Conservation (phyloP, 2,113 vertebrate genomes). For the Epinephelus moara region DNA sequence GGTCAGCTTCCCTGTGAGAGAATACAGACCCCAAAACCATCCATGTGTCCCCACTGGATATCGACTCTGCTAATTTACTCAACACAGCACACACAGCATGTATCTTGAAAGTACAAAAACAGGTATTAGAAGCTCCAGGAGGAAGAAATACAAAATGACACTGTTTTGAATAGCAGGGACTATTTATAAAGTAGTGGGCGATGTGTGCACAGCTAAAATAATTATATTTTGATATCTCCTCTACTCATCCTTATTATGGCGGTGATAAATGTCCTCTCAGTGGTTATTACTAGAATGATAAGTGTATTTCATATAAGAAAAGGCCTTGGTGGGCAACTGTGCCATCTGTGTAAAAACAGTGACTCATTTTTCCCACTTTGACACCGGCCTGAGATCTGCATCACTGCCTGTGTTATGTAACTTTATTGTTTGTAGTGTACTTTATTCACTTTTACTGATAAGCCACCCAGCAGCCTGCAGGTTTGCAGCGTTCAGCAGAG, state of each 20-base stretch:
- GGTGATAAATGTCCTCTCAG: slow-evolving; percentile 16
- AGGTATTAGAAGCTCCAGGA: neutral
- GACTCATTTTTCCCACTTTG: slow-evolving; percentile 26
- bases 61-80: neutral
- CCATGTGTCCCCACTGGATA: neutral
- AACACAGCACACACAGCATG: neutral
- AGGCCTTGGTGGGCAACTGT: slow-evolving; percentile 19
- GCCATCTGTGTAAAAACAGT: slow-evolving; percentile 25
- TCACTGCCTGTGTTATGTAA: slow-evolving; percentile 13
- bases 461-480: neutral
- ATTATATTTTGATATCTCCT: neutral
- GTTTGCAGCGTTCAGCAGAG: slow-evolving; percentile 38
- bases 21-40: neutral
- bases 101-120: neutral
- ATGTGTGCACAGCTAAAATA: slow-evolving; percentile 15
- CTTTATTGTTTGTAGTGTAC: neutral
- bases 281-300: neutral
- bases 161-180: slow-evolving; percentile 27
- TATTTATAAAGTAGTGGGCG: slow-evolving; percentile 46
- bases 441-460: neutral
- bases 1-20: neutral
- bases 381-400: slow-evolving; percentile 16
- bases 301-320: slow-evolving; percentile 20
- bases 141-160: neutral
- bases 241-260: neutral